phyloP scores from a whole-genome alignment of 2,797 vertebrate genomes.

The Fundulus diaphanus region DNA sequence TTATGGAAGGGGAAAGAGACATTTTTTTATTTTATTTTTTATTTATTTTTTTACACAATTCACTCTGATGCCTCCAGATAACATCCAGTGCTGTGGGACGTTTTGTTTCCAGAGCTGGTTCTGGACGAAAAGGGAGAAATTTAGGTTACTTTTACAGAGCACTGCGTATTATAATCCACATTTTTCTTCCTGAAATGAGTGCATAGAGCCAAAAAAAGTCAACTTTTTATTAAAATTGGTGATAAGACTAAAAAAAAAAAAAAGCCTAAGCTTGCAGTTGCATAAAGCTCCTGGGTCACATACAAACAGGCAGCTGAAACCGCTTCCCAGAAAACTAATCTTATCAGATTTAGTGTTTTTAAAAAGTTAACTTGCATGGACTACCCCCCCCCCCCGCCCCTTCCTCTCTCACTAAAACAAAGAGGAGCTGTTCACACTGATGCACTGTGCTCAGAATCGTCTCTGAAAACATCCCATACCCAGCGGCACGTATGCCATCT shows the following conservation, averaged over 20 bases:
- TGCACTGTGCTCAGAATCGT: neutral
- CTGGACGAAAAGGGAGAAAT: too few species aligned
- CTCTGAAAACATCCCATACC: neutral
- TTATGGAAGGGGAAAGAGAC: too few species aligned
- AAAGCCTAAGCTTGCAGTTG: constrained; percentile 9
- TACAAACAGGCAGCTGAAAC: constrained; percentile 14
- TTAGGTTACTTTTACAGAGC: neutral
- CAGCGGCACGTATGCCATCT: neutral
- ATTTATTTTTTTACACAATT: too few species aligned
- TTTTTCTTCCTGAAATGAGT: too few species aligned
- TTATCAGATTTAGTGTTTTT: constrained; percentile 22
- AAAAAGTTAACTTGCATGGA: constrained; percentile 9
- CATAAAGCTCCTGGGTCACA: constrained; percentile 13
- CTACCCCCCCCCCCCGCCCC: neutral
- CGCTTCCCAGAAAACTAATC: constrained; percentile 7
- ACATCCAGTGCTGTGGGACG: too few species aligned
- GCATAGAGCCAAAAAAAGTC: too few species aligned
- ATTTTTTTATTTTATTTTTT: too few species aligned
- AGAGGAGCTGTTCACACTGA: constrained; percentile 24
- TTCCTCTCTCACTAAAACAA: constrained; percentile 13
- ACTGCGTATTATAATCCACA: too few species aligned
- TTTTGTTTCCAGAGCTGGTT: neutral
- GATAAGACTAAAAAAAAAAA: neutral
- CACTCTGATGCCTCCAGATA: too few species aligned
- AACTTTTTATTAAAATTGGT: too few species aligned